A percentile compares a stretch with the other conserved stretches of the same genome.
Evolutionary conservation across 2,113 vertebrate species (phyloP).

Genomic region (Dromiciops gliroides): DNA sequence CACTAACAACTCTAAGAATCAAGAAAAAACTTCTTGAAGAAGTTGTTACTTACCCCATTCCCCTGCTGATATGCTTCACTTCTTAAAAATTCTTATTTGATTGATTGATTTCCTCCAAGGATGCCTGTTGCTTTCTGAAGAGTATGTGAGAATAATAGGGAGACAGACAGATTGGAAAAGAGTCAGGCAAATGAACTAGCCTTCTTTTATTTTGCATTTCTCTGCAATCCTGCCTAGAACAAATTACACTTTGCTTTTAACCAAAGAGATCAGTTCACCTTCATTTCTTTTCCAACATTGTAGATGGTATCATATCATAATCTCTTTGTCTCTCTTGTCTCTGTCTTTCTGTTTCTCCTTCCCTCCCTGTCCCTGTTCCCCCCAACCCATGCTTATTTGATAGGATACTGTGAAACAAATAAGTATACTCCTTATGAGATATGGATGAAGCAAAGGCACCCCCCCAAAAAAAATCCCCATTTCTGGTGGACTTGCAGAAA

Average conservation of each 20-base stretch:
- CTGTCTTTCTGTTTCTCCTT: no score
- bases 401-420: neutral
- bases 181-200: neutral
- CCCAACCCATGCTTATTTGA: neutral
- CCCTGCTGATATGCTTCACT: neutral
- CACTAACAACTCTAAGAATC: neutral
- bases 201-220: neutral
- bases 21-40: neutral
- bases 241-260: slow-evolving; percentile 27
- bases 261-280: neutral
- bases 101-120: neutral
- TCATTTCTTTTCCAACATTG: neutral
- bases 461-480: no score
- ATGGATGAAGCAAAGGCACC: neutral
- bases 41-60: neutral
- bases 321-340: neutral
- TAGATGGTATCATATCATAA: slow-evolving; percentile 7
- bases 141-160: neutral
- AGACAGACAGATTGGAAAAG: neutral
- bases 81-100: neutral
- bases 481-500: neutral
- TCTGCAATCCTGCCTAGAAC: slow-evolving; percentile 20
- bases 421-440: neutral
- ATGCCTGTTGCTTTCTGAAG: neutral
- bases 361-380: no score